Evolutionary conservation across 2,113 vertebrate species (phyloP).

Genomic region (Phainopepla nitens): DNA sequence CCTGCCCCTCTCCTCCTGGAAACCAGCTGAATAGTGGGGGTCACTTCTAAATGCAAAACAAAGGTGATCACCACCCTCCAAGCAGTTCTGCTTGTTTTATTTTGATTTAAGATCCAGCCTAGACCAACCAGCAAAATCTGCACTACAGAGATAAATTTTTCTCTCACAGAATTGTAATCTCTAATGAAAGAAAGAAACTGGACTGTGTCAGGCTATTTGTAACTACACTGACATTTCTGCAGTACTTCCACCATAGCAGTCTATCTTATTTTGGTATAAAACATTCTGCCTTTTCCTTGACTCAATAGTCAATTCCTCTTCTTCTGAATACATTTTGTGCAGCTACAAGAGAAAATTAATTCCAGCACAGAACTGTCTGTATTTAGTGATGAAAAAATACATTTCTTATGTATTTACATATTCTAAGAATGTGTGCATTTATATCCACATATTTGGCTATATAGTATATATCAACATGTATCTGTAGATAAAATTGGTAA

Average conservation of each 20-base stretch:
- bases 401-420: background rate
- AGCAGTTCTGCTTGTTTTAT: background rate
- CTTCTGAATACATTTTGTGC: background rate
- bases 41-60: background rate
- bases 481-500: background rate
- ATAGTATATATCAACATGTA: background rate
- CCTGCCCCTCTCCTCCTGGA: fast-evolving
- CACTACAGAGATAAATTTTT: background rate
- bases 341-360: background rate
- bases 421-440: background rate
- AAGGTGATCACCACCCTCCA: background rate
- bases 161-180: background rate
- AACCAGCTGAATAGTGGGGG: background rate
- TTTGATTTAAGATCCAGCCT: background rate
- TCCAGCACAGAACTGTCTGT: background rate
- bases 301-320: background rate
- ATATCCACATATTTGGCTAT: background rate
- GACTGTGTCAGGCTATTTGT: background rate
- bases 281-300: background rate
- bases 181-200: background rate
- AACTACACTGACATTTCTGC: background rate
- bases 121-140: background rate
- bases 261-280: background rate
- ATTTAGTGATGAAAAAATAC: background rate
- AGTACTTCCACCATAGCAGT: background rate